phyloP scores from a whole-genome alignment of 1,140 invertebrate genomes.

The Magallana angulata region DNA sequence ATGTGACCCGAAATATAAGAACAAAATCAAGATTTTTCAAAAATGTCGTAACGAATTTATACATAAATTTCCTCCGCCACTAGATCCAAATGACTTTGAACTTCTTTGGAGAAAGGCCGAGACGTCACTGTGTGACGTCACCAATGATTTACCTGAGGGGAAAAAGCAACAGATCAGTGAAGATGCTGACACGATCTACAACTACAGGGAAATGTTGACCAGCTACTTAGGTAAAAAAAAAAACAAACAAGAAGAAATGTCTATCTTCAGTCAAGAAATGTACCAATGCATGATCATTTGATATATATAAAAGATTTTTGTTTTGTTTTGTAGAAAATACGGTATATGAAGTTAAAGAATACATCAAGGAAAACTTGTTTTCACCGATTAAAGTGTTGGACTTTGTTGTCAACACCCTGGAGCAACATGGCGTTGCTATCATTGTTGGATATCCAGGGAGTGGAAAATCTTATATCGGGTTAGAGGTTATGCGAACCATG shows the following conservation, averaged over 20 bases:
- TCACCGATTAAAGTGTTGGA: neutral
- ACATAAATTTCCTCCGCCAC: neutral
- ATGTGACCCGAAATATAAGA: neutral
- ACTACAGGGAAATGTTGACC: neutral
- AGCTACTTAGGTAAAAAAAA: constrained; percentile 6
- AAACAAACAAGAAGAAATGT: too few species aligned
- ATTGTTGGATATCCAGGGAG: neutral
- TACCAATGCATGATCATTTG: too few species aligned
- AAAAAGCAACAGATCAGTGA: too few species aligned
- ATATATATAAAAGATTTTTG: too few species aligned
- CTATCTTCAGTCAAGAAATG: too few species aligned
- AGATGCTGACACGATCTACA: neutral
- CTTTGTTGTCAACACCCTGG: neutral
- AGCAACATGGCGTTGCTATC: neutral
- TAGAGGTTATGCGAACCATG: neutral
- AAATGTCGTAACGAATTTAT: neutral
- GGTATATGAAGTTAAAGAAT: neutral
- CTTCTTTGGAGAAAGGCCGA: neutral
- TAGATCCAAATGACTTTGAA: neutral
- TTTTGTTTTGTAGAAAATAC: neutral
- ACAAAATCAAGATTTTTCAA: too few species aligned
- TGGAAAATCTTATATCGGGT: neutral
- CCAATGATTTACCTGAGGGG: too few species aligned
- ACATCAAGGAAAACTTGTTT: neutral
- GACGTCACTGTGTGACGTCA: neutral